phyloP scores from a whole-genome alignment of 2,888 invertebrate genomes.

The Oligia latruncula region DNA sequence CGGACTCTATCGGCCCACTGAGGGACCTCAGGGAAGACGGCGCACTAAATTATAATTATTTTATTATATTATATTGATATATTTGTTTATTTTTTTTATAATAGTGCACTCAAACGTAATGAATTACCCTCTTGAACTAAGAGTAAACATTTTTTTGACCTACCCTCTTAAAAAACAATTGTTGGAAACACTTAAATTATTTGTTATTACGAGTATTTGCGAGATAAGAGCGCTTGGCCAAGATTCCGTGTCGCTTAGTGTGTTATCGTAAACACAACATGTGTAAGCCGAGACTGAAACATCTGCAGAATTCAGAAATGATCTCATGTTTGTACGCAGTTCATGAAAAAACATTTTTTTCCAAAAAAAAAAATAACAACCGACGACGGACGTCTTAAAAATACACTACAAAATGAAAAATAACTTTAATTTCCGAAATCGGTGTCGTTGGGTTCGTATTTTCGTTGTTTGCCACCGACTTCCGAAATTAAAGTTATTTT shows the following conservation, averaged over 20 bases:
- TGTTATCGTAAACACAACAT: slow-evolving; percentile 23
- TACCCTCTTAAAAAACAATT: not conserved
- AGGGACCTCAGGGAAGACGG: no score
- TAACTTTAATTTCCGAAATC: no score
- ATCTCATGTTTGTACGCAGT: slow-evolving; percentile 36
- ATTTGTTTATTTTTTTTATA: no score
- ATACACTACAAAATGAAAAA: no score
- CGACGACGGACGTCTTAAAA: no score
- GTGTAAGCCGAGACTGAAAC: slow-evolving; percentile 29
- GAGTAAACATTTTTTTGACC: slow-evolving; percentile 2
- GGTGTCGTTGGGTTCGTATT: no score
- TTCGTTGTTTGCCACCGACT: no score
- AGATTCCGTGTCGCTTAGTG: slow-evolving; percentile 1
- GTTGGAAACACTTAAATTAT: not conserved
- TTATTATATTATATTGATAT: no score
- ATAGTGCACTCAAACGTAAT: slow-evolving; percentile 9
- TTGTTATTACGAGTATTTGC: not conserved
- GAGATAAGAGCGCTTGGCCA: not conserved
- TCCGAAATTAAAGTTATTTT: no score
- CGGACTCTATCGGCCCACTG: no score
- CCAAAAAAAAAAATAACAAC: no score
- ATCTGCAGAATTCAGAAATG: slow-evolving; percentile 20
- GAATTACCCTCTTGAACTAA: slow-evolving; percentile 7
- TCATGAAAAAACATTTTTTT: not conserved
- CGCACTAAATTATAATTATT: no score